Base-by-base conservation (phyloP, 1,140 invertebrate species). In the Tetranychus cinnabarinus region DNA sequence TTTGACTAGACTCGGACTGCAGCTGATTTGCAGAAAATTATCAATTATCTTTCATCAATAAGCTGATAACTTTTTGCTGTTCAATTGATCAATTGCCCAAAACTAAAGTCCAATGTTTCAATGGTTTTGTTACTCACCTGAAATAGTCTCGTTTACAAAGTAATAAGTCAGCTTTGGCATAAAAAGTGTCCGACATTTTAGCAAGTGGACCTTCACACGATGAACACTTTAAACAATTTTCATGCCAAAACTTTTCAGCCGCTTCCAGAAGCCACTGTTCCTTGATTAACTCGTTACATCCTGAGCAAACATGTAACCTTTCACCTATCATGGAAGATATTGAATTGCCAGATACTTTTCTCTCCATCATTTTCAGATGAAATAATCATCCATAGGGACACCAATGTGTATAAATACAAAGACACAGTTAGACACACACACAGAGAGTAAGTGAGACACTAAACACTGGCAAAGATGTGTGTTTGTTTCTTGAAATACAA, bases 101-200 rank as follows among this genome's bases (percentile, higher is more conserved):
- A 23, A 23, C 0, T 23, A 23, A 23, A 23, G 23, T 23, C 23
- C 23, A 23, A 23, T 23, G 23, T 23, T 23, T 23, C 23, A 23
- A 23, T 23, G 23, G 23, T 23, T 23, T 23, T 23, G 23, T 23
- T 23, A 23, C 42, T 34, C 71, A 88, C 88, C 91, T 86, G 72
- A 92, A 79, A 73, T 93, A 93, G 72, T 93, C 89, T 70, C 88
- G 79, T 74, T 87, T 85, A 77, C 88, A 93, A 15, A 93, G 77
- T 69, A 92, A 85, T 12, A 92, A 80, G 74, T 92, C 89, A 3
- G 87, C 86, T 73, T 88, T 91, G 61, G 86, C 86, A 73, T 87
- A 93, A 13, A 92, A 76, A 52, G 87, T 88, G 45, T 86, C 88
- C 36, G 88, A 88, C 4, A 92, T 86, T 74, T 92, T 88, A 0